These are phyloP conservation scores for Percopsis omiscomaycus DNA, from an alignment of 2,797 vertebrate genomes.

Conservation along the genomic window DNA sequence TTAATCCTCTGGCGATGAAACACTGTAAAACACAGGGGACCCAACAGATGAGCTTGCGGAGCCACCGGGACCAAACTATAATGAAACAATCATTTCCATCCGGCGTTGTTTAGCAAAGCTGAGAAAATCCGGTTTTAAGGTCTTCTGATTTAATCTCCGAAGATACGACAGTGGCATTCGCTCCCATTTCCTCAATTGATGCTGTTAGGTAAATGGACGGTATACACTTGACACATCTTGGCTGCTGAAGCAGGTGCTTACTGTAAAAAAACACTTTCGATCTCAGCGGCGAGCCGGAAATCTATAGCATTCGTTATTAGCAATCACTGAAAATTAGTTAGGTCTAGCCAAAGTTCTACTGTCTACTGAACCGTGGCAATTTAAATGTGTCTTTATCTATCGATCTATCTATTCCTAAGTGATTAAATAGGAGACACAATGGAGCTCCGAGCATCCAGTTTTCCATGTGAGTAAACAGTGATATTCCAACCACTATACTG, in stretches of 20 bases:
- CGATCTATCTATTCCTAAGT: slow-evolving; percentile 7
- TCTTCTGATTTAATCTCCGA: slow-evolving; percentile 5
- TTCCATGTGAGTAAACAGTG: slow-evolving; percentile 39
- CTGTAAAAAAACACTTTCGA: slow-evolving; percentile 51
- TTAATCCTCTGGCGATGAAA: slow-evolving; percentile 13
- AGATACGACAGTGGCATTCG: neutral
- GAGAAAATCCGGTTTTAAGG: slow-evolving; percentile 26
- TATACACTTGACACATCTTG: slow-evolving; percentile 57
- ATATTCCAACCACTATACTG: slow-evolving; percentile 40
- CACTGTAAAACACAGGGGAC: slow-evolving; percentile 12
- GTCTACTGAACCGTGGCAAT: slow-evolving; percentile 35
- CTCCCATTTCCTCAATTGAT: slow-evolving; percentile 66
- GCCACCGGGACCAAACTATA: slow-evolving; percentile 5
- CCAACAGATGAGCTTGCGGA: slow-evolving; percentile 24
- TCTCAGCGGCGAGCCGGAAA: slow-evolving; percentile 48
- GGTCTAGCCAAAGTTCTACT: slow-evolving; percentile 29
- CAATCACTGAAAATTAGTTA: slow-evolving; percentile 59
- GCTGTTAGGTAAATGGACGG: slow-evolving; percentile 62
- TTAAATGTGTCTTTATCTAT: slow-evolving; percentile 36
- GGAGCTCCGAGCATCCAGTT: slow-evolving; percentile 34
- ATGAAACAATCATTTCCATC: neutral
- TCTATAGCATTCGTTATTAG: slow-evolving; percentile 49
- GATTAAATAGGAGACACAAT: slow-evolving; percentile 26
- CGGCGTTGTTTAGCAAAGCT: slow-evolving; percentile 16
- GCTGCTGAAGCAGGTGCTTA: slow-evolving; percentile 61